These are phyloP conservation scores for Limulus polyphemus DNA, from an alignment of 2,888 invertebrate genomes.

Conservation along the genomic window DNA sequence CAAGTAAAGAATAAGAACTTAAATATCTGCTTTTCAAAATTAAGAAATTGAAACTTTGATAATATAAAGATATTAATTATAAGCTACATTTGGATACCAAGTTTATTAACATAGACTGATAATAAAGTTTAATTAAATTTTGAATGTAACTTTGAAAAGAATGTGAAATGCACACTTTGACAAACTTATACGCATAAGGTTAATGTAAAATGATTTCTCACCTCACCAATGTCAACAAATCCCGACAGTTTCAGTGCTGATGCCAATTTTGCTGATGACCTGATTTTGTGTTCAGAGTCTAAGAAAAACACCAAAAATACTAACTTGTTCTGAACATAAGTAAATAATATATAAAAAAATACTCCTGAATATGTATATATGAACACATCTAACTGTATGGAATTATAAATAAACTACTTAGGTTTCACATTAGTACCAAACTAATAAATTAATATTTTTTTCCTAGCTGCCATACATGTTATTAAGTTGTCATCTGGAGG, in stretches of 20 bases:
- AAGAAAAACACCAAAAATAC: background rate
- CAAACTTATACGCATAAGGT: too few relatives aligned
- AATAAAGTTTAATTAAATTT: background rate
- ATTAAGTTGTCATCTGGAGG: too few relatives aligned
- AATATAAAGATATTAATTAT: too few relatives aligned
- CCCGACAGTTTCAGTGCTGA: conserved; percentile 50
- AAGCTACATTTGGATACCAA: too few relatives aligned
- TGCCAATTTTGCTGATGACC: conserved; percentile 14
- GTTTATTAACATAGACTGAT: conserved; percentile 9
- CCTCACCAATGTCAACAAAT: conserved; percentile 41
- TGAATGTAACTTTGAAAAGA: conserved; percentile 1
- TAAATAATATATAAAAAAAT: background rate
- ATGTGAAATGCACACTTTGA: too few relatives aligned
- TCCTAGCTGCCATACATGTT: too few relatives aligned
- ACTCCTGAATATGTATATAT: background rate
- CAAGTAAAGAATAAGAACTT: too few relatives aligned
- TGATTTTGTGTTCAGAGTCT: conserved; percentile 13
- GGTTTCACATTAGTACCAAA: too few relatives aligned
- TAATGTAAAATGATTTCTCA: background rate
- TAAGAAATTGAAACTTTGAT: too few relatives aligned
- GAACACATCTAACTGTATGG: background rate
- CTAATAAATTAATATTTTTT: too few relatives aligned
- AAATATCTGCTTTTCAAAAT: too few relatives aligned
- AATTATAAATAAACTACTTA: background rate
- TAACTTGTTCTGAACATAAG: background rate